phyloP scores from a whole-genome alignment of 92 coral and sea anemone genomes.

The Zoanthus sansibaricus region DNA sequence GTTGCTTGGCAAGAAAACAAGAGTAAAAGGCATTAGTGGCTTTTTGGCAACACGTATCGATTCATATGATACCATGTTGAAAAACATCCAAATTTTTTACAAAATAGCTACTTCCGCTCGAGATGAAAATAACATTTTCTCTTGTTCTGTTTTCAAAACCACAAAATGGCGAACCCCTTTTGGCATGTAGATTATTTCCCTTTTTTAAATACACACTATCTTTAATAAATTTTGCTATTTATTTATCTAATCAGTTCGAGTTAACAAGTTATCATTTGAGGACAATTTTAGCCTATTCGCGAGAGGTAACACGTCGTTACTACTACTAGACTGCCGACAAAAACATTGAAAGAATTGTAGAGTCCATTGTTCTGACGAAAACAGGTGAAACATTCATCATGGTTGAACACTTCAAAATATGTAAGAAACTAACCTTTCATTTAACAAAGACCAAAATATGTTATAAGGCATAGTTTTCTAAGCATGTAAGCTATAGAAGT shows the following conservation, averaged over 20 bases:
- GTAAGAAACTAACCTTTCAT: background rate
- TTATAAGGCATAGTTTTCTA: background rate
- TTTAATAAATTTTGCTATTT: background rate
- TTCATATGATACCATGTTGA: background rate
- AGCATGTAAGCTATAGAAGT: too few species aligned
- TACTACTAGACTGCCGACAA: background rate
- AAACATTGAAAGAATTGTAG: background rate
- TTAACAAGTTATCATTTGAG: too few species aligned
- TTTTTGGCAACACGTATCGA: background rate
- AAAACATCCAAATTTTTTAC: background rate
- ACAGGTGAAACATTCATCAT: background rate
- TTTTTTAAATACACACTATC: background rate
- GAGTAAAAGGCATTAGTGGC: background rate
- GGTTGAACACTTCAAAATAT: background rate
- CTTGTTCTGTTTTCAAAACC: background rate
- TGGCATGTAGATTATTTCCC: background rate
- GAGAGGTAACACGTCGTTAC: background rate
- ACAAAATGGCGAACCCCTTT: background rate
- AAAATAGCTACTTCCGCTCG: too few species aligned
- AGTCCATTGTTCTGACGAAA: background rate
- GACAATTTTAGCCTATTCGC: background rate
- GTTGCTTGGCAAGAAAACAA: slow-evolving; percentile 15
- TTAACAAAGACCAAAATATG: background rate
- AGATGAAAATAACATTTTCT: background rate
- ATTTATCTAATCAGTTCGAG: background rate